A percentile compares a stretch with the other conserved stretches of the same genome.
Conservation (phyloP, 2,888 invertebrate species). For the Drosophila mayaguana region DNA sequence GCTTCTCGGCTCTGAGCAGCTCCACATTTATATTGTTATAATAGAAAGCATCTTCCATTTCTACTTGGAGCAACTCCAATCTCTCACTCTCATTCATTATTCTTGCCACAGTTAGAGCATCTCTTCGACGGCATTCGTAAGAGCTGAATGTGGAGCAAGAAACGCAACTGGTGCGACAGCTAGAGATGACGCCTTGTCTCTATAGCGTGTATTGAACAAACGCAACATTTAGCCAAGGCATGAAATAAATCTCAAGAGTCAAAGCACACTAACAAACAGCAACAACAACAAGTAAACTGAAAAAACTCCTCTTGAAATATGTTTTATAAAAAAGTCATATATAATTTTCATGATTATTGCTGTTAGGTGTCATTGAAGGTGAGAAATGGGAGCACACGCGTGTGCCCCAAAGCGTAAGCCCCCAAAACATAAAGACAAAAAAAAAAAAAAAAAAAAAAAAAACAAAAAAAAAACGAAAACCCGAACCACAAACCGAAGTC, state of each 20-base stretch:
- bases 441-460: conserved; percentile 1
- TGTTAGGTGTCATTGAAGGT: conserved; percentile 73
- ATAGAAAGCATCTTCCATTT: no score
- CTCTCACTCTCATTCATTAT: not conserved
- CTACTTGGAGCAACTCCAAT: not conserved
- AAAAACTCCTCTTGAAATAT: conserved; percentile 5
- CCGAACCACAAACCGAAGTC: conserved; percentile 19
- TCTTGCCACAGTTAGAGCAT: conserved; percentile 36
- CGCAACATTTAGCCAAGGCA: conserved; percentile 55
- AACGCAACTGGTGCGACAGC: conserved; percentile 23
- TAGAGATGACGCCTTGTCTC: conserved; percentile 1
- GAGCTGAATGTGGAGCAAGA: not conserved
- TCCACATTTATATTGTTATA: no score
- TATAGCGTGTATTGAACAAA: conserved; percentile 49
- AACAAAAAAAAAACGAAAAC: not conserved
- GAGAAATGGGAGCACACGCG: conserved; percentile 78
- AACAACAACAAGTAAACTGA: conserved; percentile 30
- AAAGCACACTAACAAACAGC: conserved; percentile 16
- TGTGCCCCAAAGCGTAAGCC: conserved; percentile 29
- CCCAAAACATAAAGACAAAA: conserved; percentile 9
- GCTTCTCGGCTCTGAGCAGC: no score
- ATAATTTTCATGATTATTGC: conserved; percentile 66
- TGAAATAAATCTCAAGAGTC: conserved; percentile 67
- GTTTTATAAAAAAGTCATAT: conserved; percentile 33
- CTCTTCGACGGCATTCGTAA: not conserved